These are phyloP conservation scores for Montipora capitata DNA, from an alignment of 92 coral and sea anemone genomes.

Conservation along the genomic window DNA sequence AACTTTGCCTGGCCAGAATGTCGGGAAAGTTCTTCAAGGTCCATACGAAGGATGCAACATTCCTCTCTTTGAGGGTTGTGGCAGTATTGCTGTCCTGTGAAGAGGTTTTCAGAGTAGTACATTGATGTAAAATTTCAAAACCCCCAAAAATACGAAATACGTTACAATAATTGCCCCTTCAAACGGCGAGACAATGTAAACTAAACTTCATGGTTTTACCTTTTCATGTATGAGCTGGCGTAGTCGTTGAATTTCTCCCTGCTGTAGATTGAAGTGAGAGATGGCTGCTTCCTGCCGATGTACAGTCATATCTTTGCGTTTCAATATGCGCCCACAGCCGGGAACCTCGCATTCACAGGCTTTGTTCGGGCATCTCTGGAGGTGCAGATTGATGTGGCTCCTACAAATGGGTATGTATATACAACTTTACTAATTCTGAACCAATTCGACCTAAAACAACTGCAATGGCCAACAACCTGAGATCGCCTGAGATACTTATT, in stretches of 20 bases:
- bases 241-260: not conserved
- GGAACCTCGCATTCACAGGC: not conserved
- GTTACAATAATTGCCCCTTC: not conserved
- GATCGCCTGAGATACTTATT: too few species aligned
- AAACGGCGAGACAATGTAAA: conserved; percentile 9
- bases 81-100: not conserved
- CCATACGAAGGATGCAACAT: conserved; percentile 16
- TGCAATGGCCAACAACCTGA: not conserved
- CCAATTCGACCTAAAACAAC: not conserved
- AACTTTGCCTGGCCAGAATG: conserved; percentile 9
- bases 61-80: conserved; percentile 21
- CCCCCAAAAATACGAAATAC: not conserved
- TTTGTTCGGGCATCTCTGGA: not conserved
- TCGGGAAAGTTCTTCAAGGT: conserved; percentile 11
- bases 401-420: not conserved
- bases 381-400: conserved; percentile 10
- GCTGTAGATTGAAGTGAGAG: not conserved
- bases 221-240: conserved; percentile 11
- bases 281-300: not conserved
- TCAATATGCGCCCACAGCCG: not conserved
- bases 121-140: not conserved
- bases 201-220: conserved; percentile 4
- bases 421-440: not conserved
- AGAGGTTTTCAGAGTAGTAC: not conserved
- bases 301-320: not conserved